Conservation (phyloP, 2,888 invertebrate genomes). For the Xylophagus ater region DNA sequence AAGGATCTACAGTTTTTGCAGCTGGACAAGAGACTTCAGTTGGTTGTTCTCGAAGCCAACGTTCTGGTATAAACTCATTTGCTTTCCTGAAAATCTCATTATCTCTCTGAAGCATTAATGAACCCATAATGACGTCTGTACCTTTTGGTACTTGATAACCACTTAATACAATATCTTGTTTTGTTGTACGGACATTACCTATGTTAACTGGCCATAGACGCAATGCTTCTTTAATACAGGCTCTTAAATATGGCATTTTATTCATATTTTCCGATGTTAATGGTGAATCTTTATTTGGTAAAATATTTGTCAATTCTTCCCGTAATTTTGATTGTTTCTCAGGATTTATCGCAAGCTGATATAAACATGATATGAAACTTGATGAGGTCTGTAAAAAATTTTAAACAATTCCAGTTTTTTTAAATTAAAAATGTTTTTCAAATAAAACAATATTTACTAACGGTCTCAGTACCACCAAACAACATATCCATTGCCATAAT, state of each 20-base stretch:
- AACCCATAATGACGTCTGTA: conserved; percentile 63
- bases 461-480: conserved; percentile 61
- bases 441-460: conserved; percentile 34
- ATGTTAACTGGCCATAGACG: conserved; percentile 50
- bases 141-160: conserved; percentile 54
- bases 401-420: background rate
- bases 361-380: conserved; percentile 25
- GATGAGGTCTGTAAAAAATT: conserved; percentile 33
- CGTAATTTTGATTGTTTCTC: conserved; percentile 49
- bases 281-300: conserved; percentile 33
- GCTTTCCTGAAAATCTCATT: conserved; percentile 53
- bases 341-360: conserved; percentile 45
- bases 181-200: conserved; percentile 47
- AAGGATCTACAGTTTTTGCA: conserved; percentile 24
- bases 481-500: conserved; percentile 63
- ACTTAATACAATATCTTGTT: conserved; percentile 48
- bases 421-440: background rate
- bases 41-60: conserved; percentile 49
- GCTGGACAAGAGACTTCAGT: conserved; percentile 22
- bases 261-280: conserved; percentile 40
- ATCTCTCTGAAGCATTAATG: conserved; percentile 47
- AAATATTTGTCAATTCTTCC: conserved; percentile 38
- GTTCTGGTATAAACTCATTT: conserved; percentile 56
- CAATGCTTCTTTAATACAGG: conserved; percentile 63
- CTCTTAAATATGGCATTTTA: conserved; percentile 51